phyloP scores from a whole-genome alignment of 2,888 invertebrate species.

The Carabus problematicus region DNA sequence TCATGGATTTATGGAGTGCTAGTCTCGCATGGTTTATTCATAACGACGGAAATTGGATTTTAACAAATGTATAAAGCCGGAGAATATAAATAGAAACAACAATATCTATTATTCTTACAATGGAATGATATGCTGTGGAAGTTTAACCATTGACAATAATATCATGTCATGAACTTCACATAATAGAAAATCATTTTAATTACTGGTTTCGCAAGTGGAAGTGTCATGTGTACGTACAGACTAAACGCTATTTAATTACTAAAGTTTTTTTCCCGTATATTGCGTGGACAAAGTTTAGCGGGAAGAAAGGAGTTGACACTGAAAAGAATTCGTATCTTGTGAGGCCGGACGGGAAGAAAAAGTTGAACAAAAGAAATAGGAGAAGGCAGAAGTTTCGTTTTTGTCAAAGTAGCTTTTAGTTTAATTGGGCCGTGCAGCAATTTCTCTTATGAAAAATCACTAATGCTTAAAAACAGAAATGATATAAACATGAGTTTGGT shows the following conservation, averaged over 20 bases:
- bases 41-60: too few relatives aligned
- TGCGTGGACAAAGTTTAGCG: neutral
- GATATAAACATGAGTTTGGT: neutral
- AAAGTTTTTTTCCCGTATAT: slow-evolving; percentile 1
- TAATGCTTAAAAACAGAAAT: neutral
- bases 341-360: slow-evolving; percentile 7
- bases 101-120: too few relatives aligned
- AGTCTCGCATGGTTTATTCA: too few relatives aligned
- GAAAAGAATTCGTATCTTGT: slow-evolving; percentile 16
- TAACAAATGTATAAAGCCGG: too few relatives aligned
- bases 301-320: slow-evolving; percentile 4
- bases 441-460: neutral
- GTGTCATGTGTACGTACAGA: too few relatives aligned
- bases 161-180: too few relatives aligned
- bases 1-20: too few relatives aligned
- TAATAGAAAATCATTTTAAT: neutral
- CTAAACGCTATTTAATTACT: slow-evolving; percentile 1
- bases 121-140: too few relatives aligned
- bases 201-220: neutral
- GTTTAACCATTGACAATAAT: too few relatives aligned
- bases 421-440: slow-evolving; percentile 4
- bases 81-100: too few relatives aligned
- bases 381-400: slow-evolving; percentile 8
- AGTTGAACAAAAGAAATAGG: slow-evolving; percentile 3
- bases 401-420: slow-evolving; percentile 24